Conservation (phyloP, 2,888 invertebrate genomes). For the Drosophila prostipennis region DNA sequence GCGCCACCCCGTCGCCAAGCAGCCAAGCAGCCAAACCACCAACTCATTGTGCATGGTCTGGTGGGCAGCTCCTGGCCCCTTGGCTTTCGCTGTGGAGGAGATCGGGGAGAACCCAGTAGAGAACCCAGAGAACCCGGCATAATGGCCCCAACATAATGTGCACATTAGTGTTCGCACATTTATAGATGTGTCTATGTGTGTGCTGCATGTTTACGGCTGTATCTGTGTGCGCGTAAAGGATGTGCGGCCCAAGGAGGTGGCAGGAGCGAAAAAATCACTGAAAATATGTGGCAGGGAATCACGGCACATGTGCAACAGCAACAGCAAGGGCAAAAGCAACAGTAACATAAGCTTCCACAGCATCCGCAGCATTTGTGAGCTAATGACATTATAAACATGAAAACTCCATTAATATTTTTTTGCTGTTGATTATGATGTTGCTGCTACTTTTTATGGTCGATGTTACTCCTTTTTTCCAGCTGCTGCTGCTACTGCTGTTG, state of each 20-base stretch:
- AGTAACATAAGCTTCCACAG: conserved; percentile 47
- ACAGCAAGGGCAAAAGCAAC: conserved; percentile 43
- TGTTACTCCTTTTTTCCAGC: conserved; percentile 51
- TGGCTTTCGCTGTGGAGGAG: conserved; percentile 3
- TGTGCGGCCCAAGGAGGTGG: conserved; percentile 24
- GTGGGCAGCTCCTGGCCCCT: conserved; percentile 54
- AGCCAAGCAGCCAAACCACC: conserved; percentile 44
- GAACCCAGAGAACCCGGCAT: conserved; percentile 58
- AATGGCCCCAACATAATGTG: conserved; percentile 80
- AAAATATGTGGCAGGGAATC: conserved; percentile 76
- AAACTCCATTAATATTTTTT: conserved; percentile 81
- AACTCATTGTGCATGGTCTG: conserved; percentile 77
- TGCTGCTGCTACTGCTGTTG: conserved; percentile 16
- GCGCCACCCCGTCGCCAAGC: conserved; percentile 4
- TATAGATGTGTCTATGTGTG: conserved; percentile 65
- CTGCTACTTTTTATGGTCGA: conserved; percentile 66
- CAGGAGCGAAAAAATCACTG: conserved; percentile 62
- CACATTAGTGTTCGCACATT: conserved; percentile 80
- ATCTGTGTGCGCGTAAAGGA: conserved; percentile 59
- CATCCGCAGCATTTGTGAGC: conserved; percentile 79
- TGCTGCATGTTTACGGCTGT: conserved; percentile 73
- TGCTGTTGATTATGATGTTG: conserved; percentile 70
- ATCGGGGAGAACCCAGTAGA: background rate
- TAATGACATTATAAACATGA: conserved; percentile 82
- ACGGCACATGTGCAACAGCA: conserved; percentile 71